A percentile compares a stretch with the other conserved stretches of the same genome.
Conservation (phyloP, 1,140 invertebrate species). For the Eriocheir sinensis region DNA sequence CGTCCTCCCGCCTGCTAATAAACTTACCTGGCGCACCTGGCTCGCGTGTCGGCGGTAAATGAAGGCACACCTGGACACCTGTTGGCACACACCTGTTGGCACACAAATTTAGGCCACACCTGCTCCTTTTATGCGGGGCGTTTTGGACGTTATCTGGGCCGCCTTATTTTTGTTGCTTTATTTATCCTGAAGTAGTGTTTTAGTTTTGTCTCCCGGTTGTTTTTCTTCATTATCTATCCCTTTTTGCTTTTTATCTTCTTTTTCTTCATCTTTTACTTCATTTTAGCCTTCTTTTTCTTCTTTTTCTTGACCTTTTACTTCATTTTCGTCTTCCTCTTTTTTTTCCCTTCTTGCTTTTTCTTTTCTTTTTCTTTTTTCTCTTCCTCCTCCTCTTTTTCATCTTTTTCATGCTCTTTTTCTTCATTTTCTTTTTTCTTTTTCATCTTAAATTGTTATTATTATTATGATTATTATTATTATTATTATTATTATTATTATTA, state of each 20-base stretch:
- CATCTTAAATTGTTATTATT: too few relatives aligned
- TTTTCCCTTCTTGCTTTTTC: too few relatives aligned
- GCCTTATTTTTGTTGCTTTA: not conserved
- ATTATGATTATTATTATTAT: too few relatives aligned
- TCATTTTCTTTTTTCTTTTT: too few relatives aligned
- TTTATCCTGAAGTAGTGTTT: not conserved
- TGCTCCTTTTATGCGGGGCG: not conserved
- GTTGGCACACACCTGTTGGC: not conserved
- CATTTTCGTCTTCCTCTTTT: not conserved
- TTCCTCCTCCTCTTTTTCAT: too few relatives aligned
- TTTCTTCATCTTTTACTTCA: too few relatives aligned
- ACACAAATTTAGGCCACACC: not conserved
- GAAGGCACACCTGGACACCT: not conserved
- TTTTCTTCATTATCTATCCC: too few relatives aligned
- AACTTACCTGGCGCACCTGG: constrained; percentile 1
- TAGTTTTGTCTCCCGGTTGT: not conserved
- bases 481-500: too few relatives aligned
- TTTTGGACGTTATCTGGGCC: not conserved
- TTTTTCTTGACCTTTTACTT: not conserved
- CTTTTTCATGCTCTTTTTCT: too few relatives aligned
- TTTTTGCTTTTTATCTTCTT: too few relatives aligned
- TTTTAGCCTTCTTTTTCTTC: not conserved
- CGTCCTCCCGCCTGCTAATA: constrained; percentile 11
- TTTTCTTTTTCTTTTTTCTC: too few relatives aligned
- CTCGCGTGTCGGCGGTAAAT: constrained; percentile 1